A percentile compares a stretch with the other conserved stretches of the same genome.
phyloP scores from a whole-genome alignment of 92 coral and sea anemone species.

The Phenganax subtilis region DNA sequence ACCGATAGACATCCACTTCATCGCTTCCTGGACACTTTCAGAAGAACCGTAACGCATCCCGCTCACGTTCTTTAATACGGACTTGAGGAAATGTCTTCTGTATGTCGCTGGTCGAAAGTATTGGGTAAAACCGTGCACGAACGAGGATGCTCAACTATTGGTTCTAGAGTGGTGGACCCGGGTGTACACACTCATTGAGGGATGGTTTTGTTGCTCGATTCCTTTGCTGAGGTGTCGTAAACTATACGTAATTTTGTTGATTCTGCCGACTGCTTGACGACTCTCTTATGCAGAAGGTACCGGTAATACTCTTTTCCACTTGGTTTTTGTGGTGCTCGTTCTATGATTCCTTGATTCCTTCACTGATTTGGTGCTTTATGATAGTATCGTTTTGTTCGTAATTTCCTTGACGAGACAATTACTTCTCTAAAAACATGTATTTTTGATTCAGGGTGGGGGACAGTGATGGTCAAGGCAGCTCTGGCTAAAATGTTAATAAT shows the following conservation, averaged over 20 bases:
- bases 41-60: neutral
- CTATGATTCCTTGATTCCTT: constrained; percentile 15
- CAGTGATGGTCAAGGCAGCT: neutral
- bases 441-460: neutral
- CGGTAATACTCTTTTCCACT: neutral
- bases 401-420: neutral
- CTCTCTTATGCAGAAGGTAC: neutral
- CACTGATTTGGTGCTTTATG: neutral
- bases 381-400: neutral
- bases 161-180: constrained; percentile 23
- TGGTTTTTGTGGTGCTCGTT: neutral
- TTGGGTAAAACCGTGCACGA: constrained; percentile 2
- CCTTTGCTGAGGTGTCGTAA: neutral
- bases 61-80: neutral
- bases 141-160: neutral
- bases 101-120: neutral
- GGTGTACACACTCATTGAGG: neutral
- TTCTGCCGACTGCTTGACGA: neutral
- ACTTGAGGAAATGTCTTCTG: neutral
- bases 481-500: neutral
- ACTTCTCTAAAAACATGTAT: neutral
- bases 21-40: neutral
- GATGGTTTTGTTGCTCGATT: neutral
- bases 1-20: neutral
- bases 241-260: neutral